A percentile compares a stretch with the other conserved stretches of the same genome.
Conservation (phyloP, 2,797 vertebrate genomes). For the Varecia variegata region DNA sequence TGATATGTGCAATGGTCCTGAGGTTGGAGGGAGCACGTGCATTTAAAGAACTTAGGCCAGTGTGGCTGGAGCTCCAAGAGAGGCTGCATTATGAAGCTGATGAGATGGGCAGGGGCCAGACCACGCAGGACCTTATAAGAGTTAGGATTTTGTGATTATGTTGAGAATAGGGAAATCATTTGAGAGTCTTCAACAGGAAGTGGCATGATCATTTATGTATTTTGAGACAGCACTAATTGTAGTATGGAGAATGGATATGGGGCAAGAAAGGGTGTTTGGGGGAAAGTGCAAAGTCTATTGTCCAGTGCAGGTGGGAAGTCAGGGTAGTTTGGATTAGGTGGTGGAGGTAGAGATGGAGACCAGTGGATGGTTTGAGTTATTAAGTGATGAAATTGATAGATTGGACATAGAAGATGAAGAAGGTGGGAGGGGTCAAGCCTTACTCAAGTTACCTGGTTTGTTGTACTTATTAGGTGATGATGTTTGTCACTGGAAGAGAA, state of each 20-base stretch:
- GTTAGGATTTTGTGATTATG: neutral
- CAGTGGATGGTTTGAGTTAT: neutral
- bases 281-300: neutral
- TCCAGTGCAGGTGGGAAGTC: neutral
- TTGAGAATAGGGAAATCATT: neutral
- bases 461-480: neutral
- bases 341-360: neutral
- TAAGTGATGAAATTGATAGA: neutral
- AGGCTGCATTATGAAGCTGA: neutral
- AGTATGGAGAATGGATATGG: neutral
- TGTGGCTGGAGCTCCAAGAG: neutral
- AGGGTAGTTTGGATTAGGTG: neutral
- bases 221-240: neutral
- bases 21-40: neutral
- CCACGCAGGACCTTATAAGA: neutral
- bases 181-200: neutral
- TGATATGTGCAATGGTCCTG: neutral
- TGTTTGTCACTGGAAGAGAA: neutral
- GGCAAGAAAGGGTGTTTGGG: neutral
- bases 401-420: neutral
- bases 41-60: neutral
- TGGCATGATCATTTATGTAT: neutral
- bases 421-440: neutral
- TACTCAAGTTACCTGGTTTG: neutral
- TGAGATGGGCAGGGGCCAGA: neutral